Conservation (phyloP, 2,797 vertebrate species). For the Sebastes kiyomatsui region DNA sequence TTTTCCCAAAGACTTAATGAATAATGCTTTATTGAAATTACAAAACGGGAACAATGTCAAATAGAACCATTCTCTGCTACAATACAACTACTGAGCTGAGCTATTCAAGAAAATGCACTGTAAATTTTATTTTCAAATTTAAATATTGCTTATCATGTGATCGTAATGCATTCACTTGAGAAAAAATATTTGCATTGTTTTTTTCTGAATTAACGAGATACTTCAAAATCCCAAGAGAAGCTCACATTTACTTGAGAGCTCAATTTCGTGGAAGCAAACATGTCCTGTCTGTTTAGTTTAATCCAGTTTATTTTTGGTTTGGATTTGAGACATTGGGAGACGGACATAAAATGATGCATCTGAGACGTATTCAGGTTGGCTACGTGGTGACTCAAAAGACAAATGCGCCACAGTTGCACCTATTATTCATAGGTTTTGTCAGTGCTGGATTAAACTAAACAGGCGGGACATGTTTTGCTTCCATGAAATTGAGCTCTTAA, state of each 20-base stretch:
- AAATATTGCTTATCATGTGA: neutral
- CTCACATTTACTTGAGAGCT: too few species aligned
- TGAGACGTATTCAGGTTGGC: neutral
- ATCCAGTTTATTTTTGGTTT: neutral
- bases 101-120: constrained; percentile 9
- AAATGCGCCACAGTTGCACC: neutral
- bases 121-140: neutral
- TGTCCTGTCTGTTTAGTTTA: neutral
- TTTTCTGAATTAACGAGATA: neutral
- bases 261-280: neutral
- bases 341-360: neutral
- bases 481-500: neutral
- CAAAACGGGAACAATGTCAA: constrained; percentile 35
- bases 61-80: neutral
- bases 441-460: neutral
- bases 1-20: neutral
- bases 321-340: neutral
- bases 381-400: neutral
- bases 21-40: constrained; percentile 54
- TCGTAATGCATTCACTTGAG: neutral
- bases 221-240: neutral
- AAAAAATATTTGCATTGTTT: neutral
- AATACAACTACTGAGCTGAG: constrained; percentile 5
- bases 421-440: neutral
- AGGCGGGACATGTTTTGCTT: neutral